A percentile compares a stretch with the other conserved stretches of the same genome.
phyloP scores from a whole-genome alignment of 2,113 vertebrate species.

The Misgurnus anguillicaudatus region DNA sequence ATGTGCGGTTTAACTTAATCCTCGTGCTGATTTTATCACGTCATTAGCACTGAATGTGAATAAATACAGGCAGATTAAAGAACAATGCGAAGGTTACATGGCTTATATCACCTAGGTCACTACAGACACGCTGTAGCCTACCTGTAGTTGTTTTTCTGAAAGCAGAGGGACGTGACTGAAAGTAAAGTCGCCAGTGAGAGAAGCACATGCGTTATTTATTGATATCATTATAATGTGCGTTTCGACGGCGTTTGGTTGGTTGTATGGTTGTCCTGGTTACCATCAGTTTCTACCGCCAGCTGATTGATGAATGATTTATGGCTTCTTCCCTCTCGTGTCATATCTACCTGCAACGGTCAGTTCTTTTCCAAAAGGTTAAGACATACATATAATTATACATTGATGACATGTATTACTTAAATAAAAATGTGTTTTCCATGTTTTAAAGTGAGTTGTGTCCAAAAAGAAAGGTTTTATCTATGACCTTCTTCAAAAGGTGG shows the following conservation, averaged over 20 bases:
- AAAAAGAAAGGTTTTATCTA: too few relatives aligned
- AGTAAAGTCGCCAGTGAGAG: background rate
- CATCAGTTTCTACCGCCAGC: conserved; percentile 48
- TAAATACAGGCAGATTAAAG: conserved; percentile 1
- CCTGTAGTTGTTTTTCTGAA: background rate
- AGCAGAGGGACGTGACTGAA: background rate
- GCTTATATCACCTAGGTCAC: conserved; percentile 1
- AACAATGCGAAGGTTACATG: background rate
- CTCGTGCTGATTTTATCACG: background rate
- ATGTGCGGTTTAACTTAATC: background rate
- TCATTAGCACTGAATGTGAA: background rate
- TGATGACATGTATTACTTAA: background rate
- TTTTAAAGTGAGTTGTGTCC: background rate
- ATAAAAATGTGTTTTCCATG: background rate
- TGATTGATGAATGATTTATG: conserved; percentile 73
- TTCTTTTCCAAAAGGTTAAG: background rate
- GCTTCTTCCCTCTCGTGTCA: conserved; percentile 29
- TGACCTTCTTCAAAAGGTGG: too few relatives aligned
- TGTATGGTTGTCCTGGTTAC: conserved; percentile 49
- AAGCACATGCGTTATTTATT: background rate
- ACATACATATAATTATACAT: background rate
- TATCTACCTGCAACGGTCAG: conserved; percentile 16
- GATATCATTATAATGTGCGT: background rate
- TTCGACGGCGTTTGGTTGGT: conserved; percentile 32
- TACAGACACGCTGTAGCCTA: background rate